phyloP scores from a whole-genome alignment of 1,140 invertebrate species.

The Sweltsa coloradensis region DNA sequence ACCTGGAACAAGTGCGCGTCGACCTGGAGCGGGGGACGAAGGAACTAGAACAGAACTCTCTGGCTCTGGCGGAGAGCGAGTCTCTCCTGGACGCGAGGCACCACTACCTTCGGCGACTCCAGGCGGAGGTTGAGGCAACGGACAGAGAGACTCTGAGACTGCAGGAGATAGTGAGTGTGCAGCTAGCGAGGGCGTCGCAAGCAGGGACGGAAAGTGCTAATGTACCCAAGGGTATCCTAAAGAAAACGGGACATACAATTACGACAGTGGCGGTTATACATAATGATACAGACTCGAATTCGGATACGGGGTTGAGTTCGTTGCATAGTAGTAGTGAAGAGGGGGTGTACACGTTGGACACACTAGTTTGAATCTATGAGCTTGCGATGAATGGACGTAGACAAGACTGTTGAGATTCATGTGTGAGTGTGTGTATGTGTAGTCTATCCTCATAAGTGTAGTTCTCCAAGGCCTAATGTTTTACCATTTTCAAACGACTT shows the following conservation, averaged over 20 bases:
- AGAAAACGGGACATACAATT: no score
- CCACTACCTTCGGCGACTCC: constrained; percentile 45
- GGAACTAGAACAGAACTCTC: constrained; percentile 48
- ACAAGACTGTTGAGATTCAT: no score
- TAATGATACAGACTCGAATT: constrained; percentile 36
- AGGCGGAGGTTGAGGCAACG: constrained; percentile 45
- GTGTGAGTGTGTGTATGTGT: no score
- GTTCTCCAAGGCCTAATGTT: no score
- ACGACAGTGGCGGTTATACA: no score
- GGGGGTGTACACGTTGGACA: constrained; percentile 31
- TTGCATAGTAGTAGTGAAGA: constrained; percentile 37
- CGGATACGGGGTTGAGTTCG: constrained; percentile 41
- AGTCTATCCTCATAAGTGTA: no score
- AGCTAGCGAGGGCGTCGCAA: background rate
- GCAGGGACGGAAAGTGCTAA: background rate
- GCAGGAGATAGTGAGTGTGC: background rate
- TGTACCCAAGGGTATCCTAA: no score
- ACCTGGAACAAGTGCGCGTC: constrained; percentile 26
- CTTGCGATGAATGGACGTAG: no score
- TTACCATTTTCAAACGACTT: no score
- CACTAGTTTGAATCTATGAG: constrained; percentile 37
- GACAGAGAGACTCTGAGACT: constrained; percentile 24
- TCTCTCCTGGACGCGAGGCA: constrained; percentile 46
- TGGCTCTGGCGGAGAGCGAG: constrained; percentile 46
- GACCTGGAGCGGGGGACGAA: constrained; percentile 42